Evolutionary conservation across 2,113 vertebrate species (phyloP).

Genomic region (Nesoenas mayeri): DNA sequence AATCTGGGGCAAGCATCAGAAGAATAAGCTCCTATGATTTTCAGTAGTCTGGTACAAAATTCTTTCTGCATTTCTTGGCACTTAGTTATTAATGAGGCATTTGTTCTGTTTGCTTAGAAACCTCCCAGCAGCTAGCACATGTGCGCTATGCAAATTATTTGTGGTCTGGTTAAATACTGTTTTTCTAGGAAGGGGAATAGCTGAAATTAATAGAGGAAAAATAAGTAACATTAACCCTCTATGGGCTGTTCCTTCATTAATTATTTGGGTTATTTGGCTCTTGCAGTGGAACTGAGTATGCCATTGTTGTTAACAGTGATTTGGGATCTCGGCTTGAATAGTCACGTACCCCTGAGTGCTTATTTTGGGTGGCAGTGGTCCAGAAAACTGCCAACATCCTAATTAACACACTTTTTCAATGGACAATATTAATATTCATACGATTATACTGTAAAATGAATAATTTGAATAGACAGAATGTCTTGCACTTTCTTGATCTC

Average conservation of each 20-base stretch:
- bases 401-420: conserved; percentile 59
- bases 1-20: neutral
- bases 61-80: conserved; percentile 35
- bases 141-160: conserved; percentile 35
- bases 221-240: conserved; percentile 36
- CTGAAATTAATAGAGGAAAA: conserved; percentile 28
- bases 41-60: neutral
- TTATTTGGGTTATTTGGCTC: conserved; percentile 2
- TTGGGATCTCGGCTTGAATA: neutral
- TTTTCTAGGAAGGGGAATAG: conserved; percentile 28
- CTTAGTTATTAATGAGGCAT: conserved; percentile 54
- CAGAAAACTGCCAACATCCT: conserved; percentile 53
- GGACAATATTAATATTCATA: conserved; percentile 62
- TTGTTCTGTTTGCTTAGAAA: conserved; percentile 43
- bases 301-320: rapidly evolving
- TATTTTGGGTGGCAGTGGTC: conserved; percentile 38
- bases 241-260: neutral
- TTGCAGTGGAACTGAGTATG: neutral
- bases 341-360: neutral
- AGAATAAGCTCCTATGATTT: neutral
- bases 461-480: conserved; percentile 46
- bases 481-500: conserved; percentile 51
- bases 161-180: conserved; percentile 40
- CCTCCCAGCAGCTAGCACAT: conserved; percentile 29
- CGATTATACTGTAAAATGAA: conserved; percentile 36